phyloP scores from a whole-genome alignment of 2,888 invertebrate species.

The Cantharis nigra region DNA sequence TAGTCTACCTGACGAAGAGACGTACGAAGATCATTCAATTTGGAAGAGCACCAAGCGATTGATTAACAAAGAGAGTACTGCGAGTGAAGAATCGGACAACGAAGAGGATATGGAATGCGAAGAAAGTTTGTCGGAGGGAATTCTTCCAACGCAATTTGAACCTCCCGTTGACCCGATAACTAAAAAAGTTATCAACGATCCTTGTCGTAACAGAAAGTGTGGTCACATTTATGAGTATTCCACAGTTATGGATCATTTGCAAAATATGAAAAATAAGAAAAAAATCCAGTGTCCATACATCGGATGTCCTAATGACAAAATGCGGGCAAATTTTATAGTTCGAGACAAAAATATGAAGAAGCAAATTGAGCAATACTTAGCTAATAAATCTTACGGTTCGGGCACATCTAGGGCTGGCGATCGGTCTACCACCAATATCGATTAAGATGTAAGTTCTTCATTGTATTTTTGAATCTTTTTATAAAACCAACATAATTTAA shows the following conservation, averaged over 20 bases:
- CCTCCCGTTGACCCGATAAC: conserved; percentile 29
- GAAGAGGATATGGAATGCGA: background rate
- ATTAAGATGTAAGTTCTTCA: background rate
- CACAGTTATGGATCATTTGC: conserved; percentile 13
- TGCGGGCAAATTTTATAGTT: conserved; percentile 5
- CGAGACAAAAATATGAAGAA: conserved; percentile 22
- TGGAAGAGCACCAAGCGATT: conserved; percentile 10
- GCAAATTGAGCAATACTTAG: conserved; percentile 23
- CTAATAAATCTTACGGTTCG: background rate
- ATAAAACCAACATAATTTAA: background rate
- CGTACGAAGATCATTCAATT: conserved; percentile 13
- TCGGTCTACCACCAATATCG: background rate
- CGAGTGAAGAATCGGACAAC: background rate
- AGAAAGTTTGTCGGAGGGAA: conserved; percentile 3
- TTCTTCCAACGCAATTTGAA: conserved; percentile 20
- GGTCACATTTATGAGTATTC: conserved; percentile 23
- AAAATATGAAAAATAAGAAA: conserved; percentile 12
- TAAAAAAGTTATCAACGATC: conserved; percentile 13
- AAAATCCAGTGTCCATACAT: conserved; percentile 22
- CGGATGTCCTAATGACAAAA: conserved; percentile 19
- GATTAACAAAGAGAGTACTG: background rate
- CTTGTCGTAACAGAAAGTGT: conserved; percentile 20
- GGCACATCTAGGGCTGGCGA: background rate
- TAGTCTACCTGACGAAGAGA: background rate
- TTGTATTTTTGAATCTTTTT: background rate